Evolutionary conservation across 2,888 invertebrate genomes (phyloP), one percentile per base, ranked within the genome.

Genomic region (Eupithecia pulchellata): DNA sequence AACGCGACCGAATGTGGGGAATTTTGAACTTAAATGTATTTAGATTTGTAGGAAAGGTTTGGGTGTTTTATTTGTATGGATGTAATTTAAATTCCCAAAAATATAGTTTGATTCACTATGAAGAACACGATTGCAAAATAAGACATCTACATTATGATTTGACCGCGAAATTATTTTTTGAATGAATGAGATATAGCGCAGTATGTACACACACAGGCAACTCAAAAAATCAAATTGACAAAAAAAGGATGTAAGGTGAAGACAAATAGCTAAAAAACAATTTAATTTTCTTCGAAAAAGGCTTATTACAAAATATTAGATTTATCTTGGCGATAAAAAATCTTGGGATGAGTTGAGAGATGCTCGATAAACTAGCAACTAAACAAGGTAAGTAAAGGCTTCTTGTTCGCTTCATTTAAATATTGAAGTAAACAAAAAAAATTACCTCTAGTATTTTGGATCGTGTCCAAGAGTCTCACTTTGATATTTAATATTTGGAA

Each of bases 1-100:
- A 39, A 39, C 64, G 13, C 32, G 64, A 52, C 47, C 60, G 60
- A 60, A 60, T 32, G 47, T 61, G 64, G 52, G 34, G 25, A 29
- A 61, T 25, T 34, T 60, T 32, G 4, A 61, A 36, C 61, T 20
- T 61, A 17, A 29, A 57, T 61, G 61, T 36, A 61, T 9, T n/a
- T 42, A 8, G 58, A 29, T 60, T 60, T 60, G 60, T 32, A 60
- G n/a, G 20, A 25, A 61, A 25, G 6, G 4, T 29, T 17, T 14
- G 13, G 61, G 34, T 6, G 20, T n/a, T n/a, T 29, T 30, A 60
- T 58, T 58, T 58, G 13, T 58, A 9, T 58, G 17, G 14, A 14
- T 17, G 25, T 25, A 52, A 11, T 52, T 4, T 47, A 9, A 20
- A 9, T 47, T 20, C 20, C 9, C 42, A 47, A 20, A 47, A 47